Evolutionary conservation across 2,797 vertebrate genomes (phyloP), one percentile per base, ranked within the genome.

Genomic region (Austrolebias charrua): DNA sequence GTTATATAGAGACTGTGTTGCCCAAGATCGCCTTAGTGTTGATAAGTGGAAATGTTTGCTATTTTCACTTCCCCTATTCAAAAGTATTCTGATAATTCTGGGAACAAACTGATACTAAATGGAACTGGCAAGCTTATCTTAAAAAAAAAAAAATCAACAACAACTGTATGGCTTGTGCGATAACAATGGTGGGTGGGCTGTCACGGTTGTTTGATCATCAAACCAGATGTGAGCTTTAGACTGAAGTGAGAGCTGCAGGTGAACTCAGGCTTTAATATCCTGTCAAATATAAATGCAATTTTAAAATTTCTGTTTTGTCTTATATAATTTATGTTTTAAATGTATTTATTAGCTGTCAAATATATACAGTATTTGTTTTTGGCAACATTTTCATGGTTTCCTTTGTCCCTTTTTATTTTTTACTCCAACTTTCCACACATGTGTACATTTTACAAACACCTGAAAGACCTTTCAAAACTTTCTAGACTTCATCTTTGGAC

Each of bases 51-150:
- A 10, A 55, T 2, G 13, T 16, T 13, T 35, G 28, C 18, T 10
- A 13, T 28, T 70, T 72, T 66, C 42, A 61, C 42, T 61, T 72
- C 24, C 33, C n/a, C 29, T 16, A 14, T n/a, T 44, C 14, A 35
- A 29, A 64, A n/a, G 5, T 46, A 7, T 8, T 54, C 29, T 43
- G 19, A 33, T 20, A 33, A 50, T 47, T 57, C 40, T 28, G 9
- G 45, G 7, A 55, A 33, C 24, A 54, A 53, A 54, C 18, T 2
- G 2, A 51, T 35, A 35, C 2, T 42, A 40, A 15, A 19, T 24
- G 20, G 47, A 42, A n/a, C 14, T n/a, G 13, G 8, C 15, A 28
- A 11, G 6, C 1, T 42, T 35, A 24, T 40, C 28, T 38, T 63
- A n/a, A 35, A 16, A 46, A 15, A 48, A 9, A 47, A 46, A 46